Base-by-base conservation (phyloP, 2,888 invertebrate genomes). In the Diabrotica balteata region DNA sequence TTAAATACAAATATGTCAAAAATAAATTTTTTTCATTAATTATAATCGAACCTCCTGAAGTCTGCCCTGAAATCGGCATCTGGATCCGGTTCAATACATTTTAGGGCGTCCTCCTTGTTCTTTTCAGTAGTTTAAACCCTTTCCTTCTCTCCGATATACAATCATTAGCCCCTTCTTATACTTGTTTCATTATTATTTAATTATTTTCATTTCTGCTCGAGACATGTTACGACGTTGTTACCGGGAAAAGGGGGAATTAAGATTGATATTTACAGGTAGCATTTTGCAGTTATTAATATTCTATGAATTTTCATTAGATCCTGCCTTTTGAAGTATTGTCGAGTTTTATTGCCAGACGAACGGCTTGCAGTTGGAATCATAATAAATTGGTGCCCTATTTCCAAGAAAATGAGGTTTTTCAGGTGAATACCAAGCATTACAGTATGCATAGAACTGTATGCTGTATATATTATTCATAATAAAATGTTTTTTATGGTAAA, bases 141-240 rank as follows among this genome's bases (percentile, higher is more conserved):
- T 58, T 64, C 42, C 51, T 49, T 63, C 50, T 60, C 59, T 84
- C 84, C 83, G 83, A 83, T 84, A 84, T 84, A 82, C 83, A 84
- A 84, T 84, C 84, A 84, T 84, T 83, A 81, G 81, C 80, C 82
- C 79, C 80, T 81, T 81, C 81, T 74, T 80, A 79, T 81, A 80
- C 82, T 81, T 81, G 84, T 84, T 84, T 84, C 84, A 84, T 85
- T 84, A 84, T 84, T 85, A 85, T 85, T 85, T 84, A 84, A 85
- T 85, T 84, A 84, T 84, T 84, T 84, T 84, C 84, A 83, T 85
- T 85, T 84, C 84, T 84, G 84, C 80, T 80, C 76, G 77, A 82
- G 84, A 84, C 84, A 82, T 81, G 82, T 83, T 74, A 73, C 72
- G 73, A 59, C 65, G 59, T 44, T 46, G 54, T 45, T 47, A 10